Conservation (phyloP, 2,113 vertebrate species). For the Etia nguti region DNA sequence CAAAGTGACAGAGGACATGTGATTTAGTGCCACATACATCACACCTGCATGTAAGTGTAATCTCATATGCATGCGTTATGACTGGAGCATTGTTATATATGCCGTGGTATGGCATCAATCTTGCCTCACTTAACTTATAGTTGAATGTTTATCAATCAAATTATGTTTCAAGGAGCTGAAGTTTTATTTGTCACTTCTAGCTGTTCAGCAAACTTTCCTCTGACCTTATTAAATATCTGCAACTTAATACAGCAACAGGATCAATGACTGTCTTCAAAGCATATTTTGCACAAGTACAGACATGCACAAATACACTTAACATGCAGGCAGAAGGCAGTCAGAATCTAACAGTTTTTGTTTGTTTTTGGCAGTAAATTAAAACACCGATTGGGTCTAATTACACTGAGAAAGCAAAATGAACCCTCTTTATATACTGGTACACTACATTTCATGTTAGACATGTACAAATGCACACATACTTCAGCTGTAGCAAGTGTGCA, state of each 20-base stretch:
- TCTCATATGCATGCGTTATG: background rate
- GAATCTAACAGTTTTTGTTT: background rate
- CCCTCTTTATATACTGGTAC: background rate
- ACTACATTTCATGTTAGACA: background rate
- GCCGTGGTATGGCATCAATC: background rate
- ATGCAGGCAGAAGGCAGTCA: background rate
- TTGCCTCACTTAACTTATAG: background rate
- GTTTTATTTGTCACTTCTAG: background rate
- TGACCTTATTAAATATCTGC: background rate
- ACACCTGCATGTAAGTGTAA: background rate
- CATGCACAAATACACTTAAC: background rate
- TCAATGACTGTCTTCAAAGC: background rate
- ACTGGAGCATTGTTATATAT: background rate
- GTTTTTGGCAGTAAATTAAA: background rate
- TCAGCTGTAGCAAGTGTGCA: background rate
- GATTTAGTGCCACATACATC: background rate
- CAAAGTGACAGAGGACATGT: background rate
- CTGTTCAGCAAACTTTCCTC: rapidly evolving
- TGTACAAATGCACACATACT: background rate
- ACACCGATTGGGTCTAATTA: background rate
- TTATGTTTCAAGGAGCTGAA: background rate
- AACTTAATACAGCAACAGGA: background rate
- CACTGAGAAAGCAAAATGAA: rapidly evolving
- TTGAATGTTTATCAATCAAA: background rate
- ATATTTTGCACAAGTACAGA: background rate